Evolutionary conservation across 2,797 vertebrate species (phyloP).

Genomic region (Myotis findleyi): DNA sequence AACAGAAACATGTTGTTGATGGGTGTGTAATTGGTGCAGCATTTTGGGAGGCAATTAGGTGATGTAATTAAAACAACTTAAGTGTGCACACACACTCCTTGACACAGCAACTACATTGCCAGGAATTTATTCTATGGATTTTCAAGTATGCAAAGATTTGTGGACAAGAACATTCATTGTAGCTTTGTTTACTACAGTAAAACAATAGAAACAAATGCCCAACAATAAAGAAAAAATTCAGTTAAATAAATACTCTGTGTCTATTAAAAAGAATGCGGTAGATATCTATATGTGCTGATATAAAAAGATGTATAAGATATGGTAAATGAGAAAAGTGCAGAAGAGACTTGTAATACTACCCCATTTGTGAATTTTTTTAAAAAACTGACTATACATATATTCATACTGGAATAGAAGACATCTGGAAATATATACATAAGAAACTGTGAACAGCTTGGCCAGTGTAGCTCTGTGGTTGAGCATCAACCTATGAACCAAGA

Average conservation of each 20-base stretch:
- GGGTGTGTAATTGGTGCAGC: neutral
- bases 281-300: neutral
- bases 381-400: neutral
- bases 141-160: slow-evolving; percentile 44
- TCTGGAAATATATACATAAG: slow-evolving; percentile 13
- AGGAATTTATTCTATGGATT: slow-evolving; percentile 60
- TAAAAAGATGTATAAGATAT: neutral
- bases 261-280: slow-evolving; percentile 48
- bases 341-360: neutral
- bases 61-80: slow-evolving; percentile 24
- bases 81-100: neutral
- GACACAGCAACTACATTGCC: slow-evolving; percentile 33
- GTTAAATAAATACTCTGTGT: slow-evolving; percentile 22
- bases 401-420: slow-evolving; percentile 32
- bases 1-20: neutral
- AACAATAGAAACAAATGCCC: slow-evolving; percentile 24
- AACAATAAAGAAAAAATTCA: neutral
- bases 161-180: neutral
- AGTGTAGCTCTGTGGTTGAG: no score
- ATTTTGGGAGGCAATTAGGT: slow-evolving; percentile 32
- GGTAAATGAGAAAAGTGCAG: slow-evolving; percentile 27
- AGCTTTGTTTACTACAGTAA: slow-evolving; percentile 6
- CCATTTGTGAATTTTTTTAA: neutral
- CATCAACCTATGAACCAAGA: no score
- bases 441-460: neutral